phyloP scores from a whole-genome alignment of 2,797 vertebrate species.

The Sebastes jordani region DNA sequence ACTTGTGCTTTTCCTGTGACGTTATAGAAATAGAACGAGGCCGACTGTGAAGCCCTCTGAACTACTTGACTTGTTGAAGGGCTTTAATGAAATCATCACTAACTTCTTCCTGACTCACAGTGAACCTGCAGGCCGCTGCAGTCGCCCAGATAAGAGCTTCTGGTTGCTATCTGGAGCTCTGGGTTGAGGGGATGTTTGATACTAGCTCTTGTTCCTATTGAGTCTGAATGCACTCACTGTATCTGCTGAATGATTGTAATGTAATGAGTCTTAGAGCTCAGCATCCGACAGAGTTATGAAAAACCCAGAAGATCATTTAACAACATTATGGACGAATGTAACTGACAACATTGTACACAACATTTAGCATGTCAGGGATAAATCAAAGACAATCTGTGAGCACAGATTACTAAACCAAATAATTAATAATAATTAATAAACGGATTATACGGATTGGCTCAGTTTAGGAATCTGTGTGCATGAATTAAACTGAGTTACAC shows the following conservation, averaged over 20 bases:
- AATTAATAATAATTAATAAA: not conserved
- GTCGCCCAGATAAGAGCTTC: not conserved
- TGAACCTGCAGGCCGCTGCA: not conserved
- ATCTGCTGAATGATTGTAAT: not conserved
- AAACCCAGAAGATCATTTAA: not conserved
- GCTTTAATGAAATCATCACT: not conserved
- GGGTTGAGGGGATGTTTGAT: accelerated
- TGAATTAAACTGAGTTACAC: not conserved
- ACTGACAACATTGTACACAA: not conserved
- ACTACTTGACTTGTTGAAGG: not conserved
- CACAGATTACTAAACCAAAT: not conserved
- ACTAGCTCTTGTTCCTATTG: not conserved
- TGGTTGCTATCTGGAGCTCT: not conserved
- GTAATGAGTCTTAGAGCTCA: not conserved
- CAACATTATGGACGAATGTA: not conserved
- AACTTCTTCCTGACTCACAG: not conserved
- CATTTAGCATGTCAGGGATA: not conserved
- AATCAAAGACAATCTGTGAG: not conserved
- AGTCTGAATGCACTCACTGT: not conserved
- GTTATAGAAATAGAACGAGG: too few relatives aligned
- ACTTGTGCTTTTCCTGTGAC: not conserved
- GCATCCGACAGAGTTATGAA: not conserved
- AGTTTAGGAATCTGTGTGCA: not conserved
- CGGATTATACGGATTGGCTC: not conserved
- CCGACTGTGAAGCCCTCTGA: too few relatives aligned